Evolutionary conservation across 1,140 invertebrate species (phyloP), one percentile per base, ranked within the genome.

Genomic region (Dysdera silvatica): DNA sequence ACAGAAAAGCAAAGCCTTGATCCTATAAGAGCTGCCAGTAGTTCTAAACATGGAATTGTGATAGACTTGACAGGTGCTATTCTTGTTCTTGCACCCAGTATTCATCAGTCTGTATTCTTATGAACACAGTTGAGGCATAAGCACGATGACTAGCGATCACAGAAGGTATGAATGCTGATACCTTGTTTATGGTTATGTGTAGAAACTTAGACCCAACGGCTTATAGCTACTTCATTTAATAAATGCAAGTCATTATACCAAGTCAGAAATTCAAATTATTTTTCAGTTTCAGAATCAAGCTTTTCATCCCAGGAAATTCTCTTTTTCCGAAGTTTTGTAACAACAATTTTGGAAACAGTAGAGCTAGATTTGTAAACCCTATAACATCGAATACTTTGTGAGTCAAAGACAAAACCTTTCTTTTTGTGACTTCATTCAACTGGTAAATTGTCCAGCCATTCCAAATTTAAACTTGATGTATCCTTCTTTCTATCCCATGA

Each of bases 41-140:
- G 29, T 45, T 68, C 63, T 20, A 57, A 43, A n/a, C 65, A 32
- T 14, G 58, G 67, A 12, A 67, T 63, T 14, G 65, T 65, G 33
- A 59, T 53, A 23, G 23, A 26, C 37, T 54, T 66, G n/a, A 29
- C n/a, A 32, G 64, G 57, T 14, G 52, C 28, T 4, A 68, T 52
- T 61, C 57, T 45, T 14, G 63, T 28, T 43, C 66, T 68, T 18
- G 49, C 56, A 26, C 52, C 33, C 5, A 68, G 12, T 14, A 12
- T 47, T 23, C 43, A 7, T 18, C 23, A 14, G 8, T 7, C 14
- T 10, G 7, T 8, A 18, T 47, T 20, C 33, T 37, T 16, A 37
- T 37, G n/a, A 37, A 47, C 7, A 23, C 43, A 23, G 6, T 14
- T 7, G 43, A 8, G 23, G 14, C 14, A 8, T 10, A 47, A 8